A percentile compares a stretch with the other conserved stretches of the same genome.
These are phyloP conservation scores for Germaria angustata DNA, from an alignment of 2,888 invertebrate genomes.

Conservation along the genomic window DNA sequence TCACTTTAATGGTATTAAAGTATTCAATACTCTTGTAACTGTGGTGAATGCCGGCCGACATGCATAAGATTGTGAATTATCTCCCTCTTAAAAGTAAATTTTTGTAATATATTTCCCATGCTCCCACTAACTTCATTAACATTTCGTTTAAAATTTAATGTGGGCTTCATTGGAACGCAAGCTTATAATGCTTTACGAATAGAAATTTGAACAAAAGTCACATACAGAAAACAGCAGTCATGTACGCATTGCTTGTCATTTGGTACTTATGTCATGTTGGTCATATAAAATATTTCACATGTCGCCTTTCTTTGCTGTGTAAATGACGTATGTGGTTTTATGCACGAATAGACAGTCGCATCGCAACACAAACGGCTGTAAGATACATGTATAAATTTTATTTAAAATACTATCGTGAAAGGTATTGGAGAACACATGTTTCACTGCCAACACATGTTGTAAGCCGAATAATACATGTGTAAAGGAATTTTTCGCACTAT, in stretches of 20 bases:
- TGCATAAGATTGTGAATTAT: too few species aligned
- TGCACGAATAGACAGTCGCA: not conserved
- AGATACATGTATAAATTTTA: constrained; percentile 30
- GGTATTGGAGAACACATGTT: constrained; percentile 17
- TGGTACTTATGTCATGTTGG: constrained; percentile 7
- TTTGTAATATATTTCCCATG: not conserved
- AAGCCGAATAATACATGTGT: too few species aligned
- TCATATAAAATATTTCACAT: not conserved
- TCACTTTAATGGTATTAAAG: too few species aligned
- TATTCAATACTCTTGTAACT: too few species aligned
- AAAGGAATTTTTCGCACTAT: not conserved
- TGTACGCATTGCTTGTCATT: not conserved
- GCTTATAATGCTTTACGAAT: not conserved
- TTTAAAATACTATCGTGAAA: constrained; percentile 7
- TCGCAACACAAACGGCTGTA: not conserved
- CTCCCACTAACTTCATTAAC: not conserved
- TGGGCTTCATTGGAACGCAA: not conserved
- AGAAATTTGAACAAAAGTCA: not conserved
- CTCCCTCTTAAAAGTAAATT: too few species aligned
- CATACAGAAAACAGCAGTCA: not conserved
- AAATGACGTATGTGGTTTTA: constrained; percentile 18
- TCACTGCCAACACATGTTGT: constrained; percentile 6
- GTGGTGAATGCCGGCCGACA: too few species aligned
- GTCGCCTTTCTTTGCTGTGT: not conserved
- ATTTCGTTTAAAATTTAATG: not conserved